Conservation (phyloP, 2,888 invertebrate genomes). For the Hylaea fasciaria region DNA sequence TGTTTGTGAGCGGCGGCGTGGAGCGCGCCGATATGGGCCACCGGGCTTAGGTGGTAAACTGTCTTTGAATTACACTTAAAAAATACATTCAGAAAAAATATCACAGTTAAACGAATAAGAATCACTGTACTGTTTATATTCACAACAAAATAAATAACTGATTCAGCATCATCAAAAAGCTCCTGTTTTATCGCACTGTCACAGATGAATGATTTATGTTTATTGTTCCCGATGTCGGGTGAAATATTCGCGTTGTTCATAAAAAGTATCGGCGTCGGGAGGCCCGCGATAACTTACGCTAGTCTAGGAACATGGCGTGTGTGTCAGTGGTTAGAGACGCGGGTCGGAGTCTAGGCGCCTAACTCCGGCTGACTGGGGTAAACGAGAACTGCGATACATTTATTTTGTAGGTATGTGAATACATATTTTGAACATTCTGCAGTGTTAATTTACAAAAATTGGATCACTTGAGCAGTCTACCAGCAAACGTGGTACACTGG, state of each 20-base stretch:
- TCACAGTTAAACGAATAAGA: too few species aligned
- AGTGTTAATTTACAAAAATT: too few species aligned
- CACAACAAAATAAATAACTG: not conserved
- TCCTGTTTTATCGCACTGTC: constrained; percentile 29
- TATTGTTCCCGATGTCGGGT: constrained; percentile 13
- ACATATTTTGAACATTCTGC: too few species aligned
- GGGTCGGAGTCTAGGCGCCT: not conserved
- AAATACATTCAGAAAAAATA: too few species aligned
- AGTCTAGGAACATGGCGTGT: not conserved
- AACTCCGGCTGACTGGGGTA: not conserved
- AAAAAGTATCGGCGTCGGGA: constrained; percentile 7
- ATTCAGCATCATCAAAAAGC: not conserved
- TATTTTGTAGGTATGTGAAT: too few species aligned
- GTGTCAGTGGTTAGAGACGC: not conserved
- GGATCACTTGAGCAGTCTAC: too few species aligned
- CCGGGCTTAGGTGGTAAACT: too few species aligned
- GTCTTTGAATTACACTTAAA: too few species aligned
- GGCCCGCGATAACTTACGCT: not conserved
- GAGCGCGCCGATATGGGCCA: too few species aligned
- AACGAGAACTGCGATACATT: not conserved
- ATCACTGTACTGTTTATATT: not conserved
- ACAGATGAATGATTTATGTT: constrained; percentile 25
- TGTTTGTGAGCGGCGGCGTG: too few species aligned
- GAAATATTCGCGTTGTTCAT: constrained; percentile 4
- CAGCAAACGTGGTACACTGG: too few species aligned